Evolutionary conservation across 2,888 invertebrate species (phyloP), one percentile per base, ranked within the genome.

Genomic region (Acleris sparsana): DNA sequence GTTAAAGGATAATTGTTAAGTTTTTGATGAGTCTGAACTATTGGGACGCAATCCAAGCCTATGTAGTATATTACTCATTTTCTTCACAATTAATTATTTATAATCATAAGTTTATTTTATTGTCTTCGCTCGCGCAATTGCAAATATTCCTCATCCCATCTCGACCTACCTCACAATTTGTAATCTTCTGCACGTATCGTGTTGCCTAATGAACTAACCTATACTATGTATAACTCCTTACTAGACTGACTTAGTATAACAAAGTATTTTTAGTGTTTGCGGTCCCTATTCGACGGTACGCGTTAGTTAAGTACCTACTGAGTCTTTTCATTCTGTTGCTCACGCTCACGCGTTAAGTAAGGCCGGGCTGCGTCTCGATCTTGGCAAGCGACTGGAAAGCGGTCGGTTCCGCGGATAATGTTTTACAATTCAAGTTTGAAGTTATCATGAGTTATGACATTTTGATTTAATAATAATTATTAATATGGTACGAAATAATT

Each of bases 171-270:
- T 88, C 86, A 80, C 76, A 71, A 80, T 79, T 77, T 78, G 71
- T 82, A 79, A 76, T 73, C 72, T 75, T 78, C 73, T 83, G 89
- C 89, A 90, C 89, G 81, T 83, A 78, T 81, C 76, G 78, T 78
- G 78, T 75, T 77, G 73, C 78, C 76, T 76, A 79, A 79, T 67
- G 71, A 75, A 75, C 78, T 75, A 81, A 87, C 83, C 83, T 88
- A 13, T 39, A 39, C 13, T 13, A 39, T 33, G 33, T 33, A 82
- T 80, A 84, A 86, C 79, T 88, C 87, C 88, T 57, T 88, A 86
- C 83, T 92, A 92, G 92, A 92, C 91, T 92, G 92, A 92, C 80
- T 87, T 90, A 91, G 90, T 80, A 77, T 69, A 69, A 62, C 44
- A 53, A 61, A 48, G 79, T 88, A 91, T 82, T 87, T 71, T 83